A percentile compares a stretch with the other conserved stretches of the same genome.
phyloP scores from a whole-genome alignment of 2,113 vertebrate species.

The Pimephales promelas region DNA sequence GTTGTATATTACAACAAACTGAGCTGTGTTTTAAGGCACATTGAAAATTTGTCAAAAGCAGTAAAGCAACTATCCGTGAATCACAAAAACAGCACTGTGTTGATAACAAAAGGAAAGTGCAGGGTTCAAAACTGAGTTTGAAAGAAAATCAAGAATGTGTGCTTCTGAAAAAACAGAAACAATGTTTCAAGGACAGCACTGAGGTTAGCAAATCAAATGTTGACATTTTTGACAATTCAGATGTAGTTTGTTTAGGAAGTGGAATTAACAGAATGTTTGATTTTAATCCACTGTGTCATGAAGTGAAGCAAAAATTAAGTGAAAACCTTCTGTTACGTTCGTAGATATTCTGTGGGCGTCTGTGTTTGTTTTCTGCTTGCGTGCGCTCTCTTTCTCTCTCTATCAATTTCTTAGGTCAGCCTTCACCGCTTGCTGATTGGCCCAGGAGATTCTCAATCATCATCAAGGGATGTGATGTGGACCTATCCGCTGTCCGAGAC shows the following conservation, averaged over 20 bases:
- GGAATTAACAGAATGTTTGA: neutral
- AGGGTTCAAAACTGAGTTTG: neutral
- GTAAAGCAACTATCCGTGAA: neutral
- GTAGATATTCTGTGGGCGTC: too few relatives aligned
- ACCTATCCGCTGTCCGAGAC: too few relatives aligned
- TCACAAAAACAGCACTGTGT: accelerated
- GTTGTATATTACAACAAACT: neutral
- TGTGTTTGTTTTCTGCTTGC: too few relatives aligned
- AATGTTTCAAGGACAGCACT: neutral
- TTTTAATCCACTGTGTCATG: neutral
- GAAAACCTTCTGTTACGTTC: too few relatives aligned
- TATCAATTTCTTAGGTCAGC: too few relatives aligned
- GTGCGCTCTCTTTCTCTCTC: too few relatives aligned
- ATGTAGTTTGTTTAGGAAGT: neutral
- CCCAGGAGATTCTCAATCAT: too few relatives aligned
- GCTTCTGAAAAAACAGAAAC: neutral
- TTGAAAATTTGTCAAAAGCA: neutral
- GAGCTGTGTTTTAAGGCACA: neutral
- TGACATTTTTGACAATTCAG: too few relatives aligned
- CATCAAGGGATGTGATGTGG: too few relatives aligned
- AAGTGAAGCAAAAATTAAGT: neutral
- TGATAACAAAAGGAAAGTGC: accelerated
- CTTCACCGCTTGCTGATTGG: too few relatives aligned
- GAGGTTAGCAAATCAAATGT: too few relatives aligned
- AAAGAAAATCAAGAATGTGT: neutral